Base-by-base conservation (phyloP, 1,140 invertebrate genomes). In the Scaptomyza montana region DNA sequence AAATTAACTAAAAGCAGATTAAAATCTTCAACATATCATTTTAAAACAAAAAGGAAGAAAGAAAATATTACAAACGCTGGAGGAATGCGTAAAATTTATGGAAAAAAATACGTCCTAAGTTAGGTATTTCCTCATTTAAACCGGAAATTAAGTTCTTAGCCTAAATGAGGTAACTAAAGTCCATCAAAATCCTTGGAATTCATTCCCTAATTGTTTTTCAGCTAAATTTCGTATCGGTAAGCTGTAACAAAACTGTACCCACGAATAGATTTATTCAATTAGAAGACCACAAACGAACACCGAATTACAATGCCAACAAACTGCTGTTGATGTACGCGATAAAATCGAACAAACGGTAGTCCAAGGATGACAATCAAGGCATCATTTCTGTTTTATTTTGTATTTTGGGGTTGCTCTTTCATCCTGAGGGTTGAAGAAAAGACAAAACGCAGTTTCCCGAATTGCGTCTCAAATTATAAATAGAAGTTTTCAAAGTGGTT, bases 381-480 rank as follows among this genome's bases (percentile, higher is more conserved):
- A 13, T 5, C 28, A 50, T 21, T 13, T 57, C 4, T n/a, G n/a
- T n/a, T n/a, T n/a, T n/a, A n/a, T n/a, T n/a, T n/a, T n/a, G n/a
- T 30, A 30, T 41, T 41, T 63, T 61, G 70, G 82, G 82, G 82
- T 86, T 87, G 81, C 54, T 76, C 33, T n/a, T n/a, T n/a, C n/a
- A n/a, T n/a, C n/a, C n/a, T 78, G 76, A 66, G 74, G 8, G 30
- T 5, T 21, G 21, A 21, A 21, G 21, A 21, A 60, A 85, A 77
- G 75, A 54, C 54, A 62, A 81, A 81, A 66, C 81, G 82, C 82
- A 89, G 84, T 87, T 87, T 87, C 74, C 73, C 63, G 55, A 82
- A 78, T 82, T 87, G 82, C 82, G 82, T 87, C 82, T 80, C 79
- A 81, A 68, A 49, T 33, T 49, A 66, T 36, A 9, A 36, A 66